Evolutionary conservation across 1,140 invertebrate species (phyloP).

Genomic region (Leptopilina boulardi): DNA sequence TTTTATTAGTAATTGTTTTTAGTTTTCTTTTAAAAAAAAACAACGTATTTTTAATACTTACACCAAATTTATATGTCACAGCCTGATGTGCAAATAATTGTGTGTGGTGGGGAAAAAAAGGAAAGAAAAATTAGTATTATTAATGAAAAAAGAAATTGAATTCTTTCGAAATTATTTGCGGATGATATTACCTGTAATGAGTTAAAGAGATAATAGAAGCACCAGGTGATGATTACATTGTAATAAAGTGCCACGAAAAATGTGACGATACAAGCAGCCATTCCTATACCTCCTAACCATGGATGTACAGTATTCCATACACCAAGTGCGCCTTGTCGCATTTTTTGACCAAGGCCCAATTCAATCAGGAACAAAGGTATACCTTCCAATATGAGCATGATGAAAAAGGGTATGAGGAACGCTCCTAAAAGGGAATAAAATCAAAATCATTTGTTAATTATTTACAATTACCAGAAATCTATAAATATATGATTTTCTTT

Average conservation of each 20-base stretch:
- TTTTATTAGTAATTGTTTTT: no score
- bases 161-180: no score
- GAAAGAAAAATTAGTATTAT: constrained; percentile 13
- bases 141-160: constrained; percentile 16
- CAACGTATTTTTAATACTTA: constrained; percentile 56
- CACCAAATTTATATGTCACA: constrained; percentile 65
- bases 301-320: constrained; percentile 97
- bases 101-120: constrained; percentile 49
- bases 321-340: constrained; percentile 91
- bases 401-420: constrained; percentile 96
- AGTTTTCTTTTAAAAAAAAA: not conserved
- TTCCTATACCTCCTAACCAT: constrained; percentile 92
- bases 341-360: constrained; percentile 93
- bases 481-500: no score
- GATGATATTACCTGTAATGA: constrained; percentile 86
- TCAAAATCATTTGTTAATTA: not conserved
- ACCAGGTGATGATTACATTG: constrained; percentile 99
- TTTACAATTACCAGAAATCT: no score
- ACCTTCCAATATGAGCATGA: constrained; percentile 95
- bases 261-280: constrained; percentile 93
- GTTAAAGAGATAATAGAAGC: constrained; percentile 96
- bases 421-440: constrained; percentile 83
- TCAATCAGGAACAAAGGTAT: constrained; percentile 96
- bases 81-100: constrained; percentile 49
- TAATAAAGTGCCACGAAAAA: constrained; percentile 96